Evolutionary conservation across 2,888 invertebrate genomes (phyloP), one percentile per base, ranked within the genome.

Genomic region (Chydorus sphaericus): DNA sequence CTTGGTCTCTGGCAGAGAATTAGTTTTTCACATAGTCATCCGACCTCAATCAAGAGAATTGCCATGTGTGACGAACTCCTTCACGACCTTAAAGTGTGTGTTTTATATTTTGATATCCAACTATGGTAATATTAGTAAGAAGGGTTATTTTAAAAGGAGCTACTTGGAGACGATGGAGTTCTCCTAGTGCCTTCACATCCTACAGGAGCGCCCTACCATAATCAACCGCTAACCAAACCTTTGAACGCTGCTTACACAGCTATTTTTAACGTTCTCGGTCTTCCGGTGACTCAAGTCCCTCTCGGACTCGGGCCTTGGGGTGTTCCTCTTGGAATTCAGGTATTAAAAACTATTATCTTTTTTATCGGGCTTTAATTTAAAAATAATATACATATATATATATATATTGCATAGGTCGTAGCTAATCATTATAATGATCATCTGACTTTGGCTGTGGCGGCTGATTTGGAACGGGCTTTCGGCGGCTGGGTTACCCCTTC

Each of bases 141-240:
- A n/a, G n/a, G n/a, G n/a, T n/a, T n/a, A n/a, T n/a, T n/a, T n/a
- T n/a, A n/a, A 20, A 71, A 75, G 67, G 78, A 83, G 49, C 71
- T 91, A 65, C 73, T 94, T 29, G 82, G 82, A 11, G 69, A 74
- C 30, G 79, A 93, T 67, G 93, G 92, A 1, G 82, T 94, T 3
- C 78, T 94, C 58, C 70, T 94, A 30, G 92, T 84, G 67, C 93
- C 93, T 1, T 82, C 89, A 0, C 90, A 90, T 73, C 92, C 93
- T 2, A 85, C 85, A 11, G 78, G 85, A 11, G 93, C 93, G 0
- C 88, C 85, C 0, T 85, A 87, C 66, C 93, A 94, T 69, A 81
- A 86, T 65, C 89, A 92, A 66, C 85, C 92, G 0, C 66, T 92
- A 23, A 65, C 83, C 28, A 82, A 83, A 62, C 78, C 88, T 10